Conservation (phyloP, 2,113 vertebrate species). For the Tapirus terrestris region DNA sequence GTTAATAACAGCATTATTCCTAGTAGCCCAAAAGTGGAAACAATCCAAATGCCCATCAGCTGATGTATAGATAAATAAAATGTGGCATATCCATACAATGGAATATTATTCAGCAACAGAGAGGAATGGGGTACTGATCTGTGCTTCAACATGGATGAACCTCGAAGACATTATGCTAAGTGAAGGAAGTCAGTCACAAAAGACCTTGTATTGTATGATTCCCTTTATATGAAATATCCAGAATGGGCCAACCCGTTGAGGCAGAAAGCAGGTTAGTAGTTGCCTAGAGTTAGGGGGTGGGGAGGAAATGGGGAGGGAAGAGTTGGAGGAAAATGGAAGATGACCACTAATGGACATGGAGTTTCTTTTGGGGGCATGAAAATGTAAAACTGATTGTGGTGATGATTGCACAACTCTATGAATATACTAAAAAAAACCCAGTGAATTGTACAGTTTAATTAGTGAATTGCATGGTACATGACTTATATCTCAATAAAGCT, state of each 20-base stretch:
- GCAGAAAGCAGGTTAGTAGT: background rate
- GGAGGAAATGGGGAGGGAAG: background rate
- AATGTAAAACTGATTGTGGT: background rate
- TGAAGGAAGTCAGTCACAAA: background rate
- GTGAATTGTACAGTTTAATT: background rate
- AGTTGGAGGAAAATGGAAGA: background rate
- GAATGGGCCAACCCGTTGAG: background rate
- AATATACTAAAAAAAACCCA: background rate
- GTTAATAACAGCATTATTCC: background rate
- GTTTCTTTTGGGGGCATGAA: background rate
- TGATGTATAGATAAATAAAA: background rate
- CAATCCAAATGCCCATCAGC: background rate
- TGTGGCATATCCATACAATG: too few relatives aligned
- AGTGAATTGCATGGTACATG: background rate
- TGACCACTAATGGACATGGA: background rate
- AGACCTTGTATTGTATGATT: background rate
- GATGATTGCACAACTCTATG: background rate
- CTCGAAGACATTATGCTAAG: background rate
- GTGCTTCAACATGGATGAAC: background rate
- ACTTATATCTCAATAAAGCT: background rate
- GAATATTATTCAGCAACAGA: background rate
- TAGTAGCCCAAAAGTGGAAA: background rate
- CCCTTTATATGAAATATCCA: background rate
- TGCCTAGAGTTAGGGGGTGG: background rate
- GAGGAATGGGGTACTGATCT: background rate